Evolutionary conservation across 2,113 vertebrate genomes (phyloP), one percentile per base, ranked within the genome.

Genomic region (Talpa occidentalis): DNA sequence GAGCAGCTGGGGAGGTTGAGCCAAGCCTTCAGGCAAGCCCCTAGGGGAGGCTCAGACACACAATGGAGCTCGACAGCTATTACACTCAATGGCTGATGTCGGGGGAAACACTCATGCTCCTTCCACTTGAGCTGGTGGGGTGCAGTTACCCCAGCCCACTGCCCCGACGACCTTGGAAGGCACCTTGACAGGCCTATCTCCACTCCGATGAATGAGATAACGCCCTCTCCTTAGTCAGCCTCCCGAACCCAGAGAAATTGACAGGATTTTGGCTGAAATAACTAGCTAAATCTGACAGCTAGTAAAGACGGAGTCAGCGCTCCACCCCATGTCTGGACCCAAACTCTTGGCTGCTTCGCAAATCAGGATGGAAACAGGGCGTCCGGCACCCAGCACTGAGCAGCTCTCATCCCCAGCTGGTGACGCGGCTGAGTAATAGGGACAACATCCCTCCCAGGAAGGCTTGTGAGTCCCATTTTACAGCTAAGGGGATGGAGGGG

Each of bases 331-430:
- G 37, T 21, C 52, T 59, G 62, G 32, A 28, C 76, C 54, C 76
- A 37, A 91, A 28, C 14, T 73, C 70, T 73, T 3, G 28, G 56
- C 54, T 66, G 30, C 79, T 60, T 37, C 60, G 88, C 10, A 40
- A 42, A 70, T 1, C 0, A 1, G 54, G 9, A 64, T 0, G 9
- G 30, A 35, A 8, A 2, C 3, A 11, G 2, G 54, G 54, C 54
- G 22, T 30, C 0, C 0, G n/a, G 56, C 3, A n/a, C 40, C 15
- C 28, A 40, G 81, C 32, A 17, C 9, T 3, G 12, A 24, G 62
- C 62, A 64, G 93, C 8, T 47, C 19, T 52, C n/a, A 0, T 1
- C 3, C 0, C 10, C 14, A 22, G 59, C 26, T 0, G 52, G 80
- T 0, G 6, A 30, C 35, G 14, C 30, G 1, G 21, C 12, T 1